Evolutionary conservation across 2,888 invertebrate species (phyloP), one percentile per base, ranked within the genome.

Genomic region (Cosmia pyralina): DNA sequence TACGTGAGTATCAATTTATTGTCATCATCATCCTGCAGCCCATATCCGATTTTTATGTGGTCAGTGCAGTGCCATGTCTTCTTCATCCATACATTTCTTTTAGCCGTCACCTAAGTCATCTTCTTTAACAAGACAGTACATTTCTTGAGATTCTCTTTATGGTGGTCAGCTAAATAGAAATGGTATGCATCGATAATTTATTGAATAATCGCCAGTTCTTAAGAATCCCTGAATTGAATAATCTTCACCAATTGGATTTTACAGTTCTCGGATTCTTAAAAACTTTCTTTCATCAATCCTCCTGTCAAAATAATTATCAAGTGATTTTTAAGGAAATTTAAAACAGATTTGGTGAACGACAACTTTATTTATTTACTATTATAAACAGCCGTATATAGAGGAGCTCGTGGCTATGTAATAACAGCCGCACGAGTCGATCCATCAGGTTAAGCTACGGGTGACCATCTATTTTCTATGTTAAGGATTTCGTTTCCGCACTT

Each of bases 1-100:
- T 91, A 52, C 85, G 91, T 91, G 77, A 85, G 88, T 82, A 13
- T 64, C 34, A 15, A 15, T 15, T 28, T 28, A 28, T 55, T 1
- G 8, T 17, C 15, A 55, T 15, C 22, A 15, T 15, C 6, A 22
- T 22, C 13, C 6, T 13, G 28, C 28, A 8, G 15, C 28, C 17
- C 28, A 17, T 15, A 22, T 53, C 22, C 6, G 13, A 53, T 28
- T 15, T 28, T 15, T 28, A 55, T 7, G 15, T 28, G 28, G 7
- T 55, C 15, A 28, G 7, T 55, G 19, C 17, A 19, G 48, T 48
- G 7, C 15, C 7, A 53, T 55, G 15, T 28, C 55, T 55, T 55
- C 28, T 55, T 28, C 1, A 6, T 28, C 8, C 17, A 1, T 55
- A 28, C 8, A 55, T 55, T 55, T 28, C 7, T 22, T 53, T 28